Evolutionary conservation across 2,113 vertebrate genomes (phyloP), one percentile per base, ranked within the genome.

Genomic region (Anolis carolinensis): DNA sequence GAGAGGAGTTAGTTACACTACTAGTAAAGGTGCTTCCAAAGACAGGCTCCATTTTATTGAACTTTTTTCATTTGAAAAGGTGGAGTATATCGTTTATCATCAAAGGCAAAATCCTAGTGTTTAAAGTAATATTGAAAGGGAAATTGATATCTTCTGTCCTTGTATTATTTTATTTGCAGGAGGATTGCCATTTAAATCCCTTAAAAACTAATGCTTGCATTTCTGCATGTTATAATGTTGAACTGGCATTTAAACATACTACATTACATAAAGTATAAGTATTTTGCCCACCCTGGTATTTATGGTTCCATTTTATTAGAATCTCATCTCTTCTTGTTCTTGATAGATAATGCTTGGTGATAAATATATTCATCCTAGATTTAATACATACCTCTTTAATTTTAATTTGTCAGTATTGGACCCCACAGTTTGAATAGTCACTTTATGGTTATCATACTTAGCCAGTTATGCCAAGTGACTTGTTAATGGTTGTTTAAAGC

Each of bases 401-500:
- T 90, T 52, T 14, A 30, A 32, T 59, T 6, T 34, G 39, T 85
- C 48, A 44, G 27, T 10, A 14, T 78, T 79, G 10, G 18, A 62
- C 32, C 34, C 10, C 4, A 27, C 44, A 71, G 59, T 13, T 70
- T 30, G 6, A 62, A n/a, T 20, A 7, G 25, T 86, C 34, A 6
- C 32, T 90, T 44, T 67, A 23, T 32, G 84, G 84, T 92, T 75
- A 86, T 23, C 62, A 87, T 79, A 5, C 5, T 34, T 73, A 3
- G 34, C 4, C 5, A 85, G 89, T 74, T 75, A 71, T 84, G 48
- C 10, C 23, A 18, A 0, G 0, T 71, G n/a, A 10, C 83, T 23
- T 80, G 1, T 70, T 21, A 2, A 16, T 75, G 79, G 5, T 80
- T 77, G 13, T 55, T 72, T 34, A 68, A 52, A 36, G 39, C 16